Percentiles rank a stretch among this genome's conserved stretches.
Conservation (phyloP, 1,140 invertebrate species). For the Pentalonia nigronervosa region DNA sequence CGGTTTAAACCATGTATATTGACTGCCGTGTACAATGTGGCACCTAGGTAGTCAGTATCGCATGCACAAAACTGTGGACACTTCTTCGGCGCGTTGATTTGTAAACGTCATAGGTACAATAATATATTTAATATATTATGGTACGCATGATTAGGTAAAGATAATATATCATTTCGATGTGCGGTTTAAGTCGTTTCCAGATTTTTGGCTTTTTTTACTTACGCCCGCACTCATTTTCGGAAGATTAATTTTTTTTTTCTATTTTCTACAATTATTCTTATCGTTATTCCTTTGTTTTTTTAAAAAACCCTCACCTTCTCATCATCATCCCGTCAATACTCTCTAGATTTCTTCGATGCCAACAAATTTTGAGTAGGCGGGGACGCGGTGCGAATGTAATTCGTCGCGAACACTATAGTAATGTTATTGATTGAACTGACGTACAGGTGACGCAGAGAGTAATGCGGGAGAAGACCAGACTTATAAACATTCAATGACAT, state of each 20-base stretch:
- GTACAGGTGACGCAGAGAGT: conserved; percentile 37
- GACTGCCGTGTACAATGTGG: background rate
- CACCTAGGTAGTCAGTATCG: background rate
- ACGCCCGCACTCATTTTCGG: background rate
- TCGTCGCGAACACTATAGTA: conserved; percentile 17
- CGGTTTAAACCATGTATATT: background rate
- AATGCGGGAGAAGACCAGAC: conserved; percentile 58
- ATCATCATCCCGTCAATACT: background rate
- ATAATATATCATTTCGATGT: background rate
- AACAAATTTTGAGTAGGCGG: background rate
- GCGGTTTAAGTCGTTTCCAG: background rate
- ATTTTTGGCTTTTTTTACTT: background rate
- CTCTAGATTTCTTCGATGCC: background rate
- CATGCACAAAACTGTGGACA: background rate
- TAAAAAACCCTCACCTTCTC: background rate
- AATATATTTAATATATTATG: conserved; percentile 6
- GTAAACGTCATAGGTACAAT: background rate
- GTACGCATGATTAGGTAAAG: background rate
- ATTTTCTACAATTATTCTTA: background rate
- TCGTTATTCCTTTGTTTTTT: background rate
- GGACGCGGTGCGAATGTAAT: conserved; percentile 24
- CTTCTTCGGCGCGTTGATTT: background rate
- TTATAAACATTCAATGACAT: conserved; percentile 57
- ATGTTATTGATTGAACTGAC: conserved; percentile 56
- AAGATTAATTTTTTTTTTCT: background rate